Evolutionary conservation across 64 coral and sea anemone genomes (phyloP).

Genomic region (Acropora yongei): DNA sequence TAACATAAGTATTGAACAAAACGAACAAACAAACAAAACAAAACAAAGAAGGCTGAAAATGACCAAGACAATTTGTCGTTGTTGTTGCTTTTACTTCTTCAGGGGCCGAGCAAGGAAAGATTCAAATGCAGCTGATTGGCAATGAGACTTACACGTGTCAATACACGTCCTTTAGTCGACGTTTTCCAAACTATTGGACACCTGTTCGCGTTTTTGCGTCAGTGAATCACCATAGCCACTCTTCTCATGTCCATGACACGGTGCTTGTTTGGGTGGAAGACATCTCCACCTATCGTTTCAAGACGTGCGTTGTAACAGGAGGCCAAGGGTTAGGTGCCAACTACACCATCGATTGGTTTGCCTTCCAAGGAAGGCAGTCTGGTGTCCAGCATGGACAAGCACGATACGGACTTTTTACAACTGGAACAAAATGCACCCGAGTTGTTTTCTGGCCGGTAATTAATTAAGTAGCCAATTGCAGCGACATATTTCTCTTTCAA

Average conservation of each 20-base stretch:
- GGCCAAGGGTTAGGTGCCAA: not conserved
- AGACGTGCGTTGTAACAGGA: not conserved
- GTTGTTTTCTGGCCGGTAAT: not conserved
- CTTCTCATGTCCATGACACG: not conserved
- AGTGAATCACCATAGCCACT: not conserved
- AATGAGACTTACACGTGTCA: not conserved
- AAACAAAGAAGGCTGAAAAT: too few relatives aligned
- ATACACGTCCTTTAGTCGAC: not conserved
- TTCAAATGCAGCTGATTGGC: not conserved
- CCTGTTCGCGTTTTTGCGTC: not conserved
- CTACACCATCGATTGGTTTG: slow-evolving; percentile 24
- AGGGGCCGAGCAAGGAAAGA: slow-evolving; percentile 4
- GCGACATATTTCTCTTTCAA: not conserved
- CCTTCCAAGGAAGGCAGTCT: not conserved
- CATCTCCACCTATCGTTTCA: not conserved
- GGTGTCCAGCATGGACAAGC: not conserved
- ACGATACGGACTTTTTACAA: not conserved
- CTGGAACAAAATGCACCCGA: not conserved
- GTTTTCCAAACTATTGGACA: not conserved
- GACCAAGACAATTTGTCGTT: not conserved
- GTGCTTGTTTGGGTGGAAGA: slow-evolving; percentile 19
- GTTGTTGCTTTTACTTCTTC: not conserved
- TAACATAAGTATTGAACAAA: too few relatives aligned
- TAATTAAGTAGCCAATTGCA: not conserved
- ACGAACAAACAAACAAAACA: too few relatives aligned